Conservation (phyloP, 2,113 vertebrate species). For the Ellobius talpinus region DNA sequence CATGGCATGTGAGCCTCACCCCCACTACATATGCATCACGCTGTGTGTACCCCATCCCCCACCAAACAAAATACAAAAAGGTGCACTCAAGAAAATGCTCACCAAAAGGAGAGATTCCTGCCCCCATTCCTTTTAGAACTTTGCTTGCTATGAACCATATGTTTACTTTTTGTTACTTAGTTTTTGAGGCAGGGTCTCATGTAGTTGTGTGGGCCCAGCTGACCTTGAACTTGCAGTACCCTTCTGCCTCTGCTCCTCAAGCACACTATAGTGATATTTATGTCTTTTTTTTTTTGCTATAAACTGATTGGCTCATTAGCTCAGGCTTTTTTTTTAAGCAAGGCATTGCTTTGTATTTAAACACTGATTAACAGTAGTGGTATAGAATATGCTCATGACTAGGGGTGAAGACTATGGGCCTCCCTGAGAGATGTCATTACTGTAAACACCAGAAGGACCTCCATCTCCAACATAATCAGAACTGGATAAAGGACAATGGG, state of each 20-base stretch:
- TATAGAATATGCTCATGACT: neutral
- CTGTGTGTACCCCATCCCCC: neutral
- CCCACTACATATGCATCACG: no score
- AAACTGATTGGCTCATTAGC: no score
- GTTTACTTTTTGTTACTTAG: neutral
- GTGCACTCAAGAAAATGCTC: neutral
- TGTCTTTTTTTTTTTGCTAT: no score
- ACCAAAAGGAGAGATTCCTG: neutral
- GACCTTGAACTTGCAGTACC: neutral
- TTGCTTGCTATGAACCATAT: neutral
- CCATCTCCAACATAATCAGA: constrained; percentile 1
- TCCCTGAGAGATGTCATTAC: neutral
- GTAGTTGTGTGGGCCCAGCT: neutral
- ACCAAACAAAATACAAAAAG: neutral
- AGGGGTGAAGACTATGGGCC: neutral
- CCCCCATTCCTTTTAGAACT: neutral
- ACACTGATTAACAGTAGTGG: neutral
- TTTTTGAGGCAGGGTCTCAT: neutral
- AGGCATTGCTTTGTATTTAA: neutral
- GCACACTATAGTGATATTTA: neutral
- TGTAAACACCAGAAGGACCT: constrained; percentile 35
- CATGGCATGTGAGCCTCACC: no score
- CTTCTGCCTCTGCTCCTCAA: neutral
- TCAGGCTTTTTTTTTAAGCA: neutral
- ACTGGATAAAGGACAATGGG: constrained; percentile 17